Evolutionary conservation across 2,888 invertebrate species (phyloP), one percentile per base, ranked within the genome.

Genomic region (Creontiades dilutus): DNA sequence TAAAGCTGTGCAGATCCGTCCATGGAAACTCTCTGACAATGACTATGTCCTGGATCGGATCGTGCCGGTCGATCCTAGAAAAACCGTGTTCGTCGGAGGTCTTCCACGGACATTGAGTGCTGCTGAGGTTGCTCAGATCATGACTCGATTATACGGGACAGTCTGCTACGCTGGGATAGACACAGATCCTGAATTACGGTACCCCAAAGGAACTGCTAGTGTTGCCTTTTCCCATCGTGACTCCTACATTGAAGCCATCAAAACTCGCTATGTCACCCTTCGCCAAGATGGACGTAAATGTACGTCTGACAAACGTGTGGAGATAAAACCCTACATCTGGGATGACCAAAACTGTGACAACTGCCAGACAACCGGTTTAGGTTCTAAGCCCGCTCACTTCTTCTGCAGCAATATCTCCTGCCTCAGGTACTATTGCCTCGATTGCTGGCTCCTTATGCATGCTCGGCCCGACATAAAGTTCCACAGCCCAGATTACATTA

Each of bases 301-400:
- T 37, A 78, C 88, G 19, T 99, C 99, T 92, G 99, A 99, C 94
- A 99, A 99, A 94, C 95, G 99, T 93, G 90, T 91, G 13, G 91
- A 91, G 89, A 98, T 99, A 92, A 99, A 99, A 94, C 99, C 99
- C 91, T 99, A 99, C 94, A 99, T 99, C 92, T 95, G 99, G 93
- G 99, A 99, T 94, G 99, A 99, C 94, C 99, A 99, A 95, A 98
- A 99, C 97, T 99, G 99, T 94, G 99, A 99, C 94, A 99, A 99
- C 94, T 99, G 99, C 94, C 98, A 98, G 93, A 99, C 99, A 91
- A 97, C 98, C 90, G 96, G 99, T 91, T 99, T 99, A 94, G 98
- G 98, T 91, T 98, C 99, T 92, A 99, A 99, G 94, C 99, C 99
- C 94, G 99, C 99, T 92, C 99, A 99, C 23, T 99, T 99, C 95